phyloP scores from a whole-genome alignment of 1,140 invertebrate genomes.

The Pteromalus puparum region DNA sequence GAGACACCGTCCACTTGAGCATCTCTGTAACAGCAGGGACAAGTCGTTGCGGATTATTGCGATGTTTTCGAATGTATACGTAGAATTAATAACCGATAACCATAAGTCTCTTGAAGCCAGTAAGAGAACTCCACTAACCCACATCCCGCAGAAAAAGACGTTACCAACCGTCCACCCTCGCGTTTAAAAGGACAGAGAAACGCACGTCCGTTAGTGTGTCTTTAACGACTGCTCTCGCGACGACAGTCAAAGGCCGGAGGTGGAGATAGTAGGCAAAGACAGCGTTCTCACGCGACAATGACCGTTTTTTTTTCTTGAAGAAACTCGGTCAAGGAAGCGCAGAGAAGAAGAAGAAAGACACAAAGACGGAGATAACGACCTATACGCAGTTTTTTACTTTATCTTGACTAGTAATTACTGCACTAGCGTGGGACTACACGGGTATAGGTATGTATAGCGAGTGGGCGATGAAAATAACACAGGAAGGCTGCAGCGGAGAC shows the following conservation, averaged over 20 bases:
- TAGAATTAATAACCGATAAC: not conserved
- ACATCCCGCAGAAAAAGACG: not conserved
- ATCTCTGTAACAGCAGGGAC: constrained; percentile 61
- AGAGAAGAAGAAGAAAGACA: too few species aligned
- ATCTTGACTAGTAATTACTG: constrained; percentile 27
- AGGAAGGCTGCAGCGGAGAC: not conserved
- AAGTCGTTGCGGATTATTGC: constrained; percentile 18
- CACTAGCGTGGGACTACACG: constrained; percentile 32
- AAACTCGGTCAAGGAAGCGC: constrained; percentile 44
- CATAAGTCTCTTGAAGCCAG: too few species aligned
- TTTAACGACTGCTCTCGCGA: not conserved
- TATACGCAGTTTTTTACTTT: not conserved
- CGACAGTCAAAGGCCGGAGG: not conserved
- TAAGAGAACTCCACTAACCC: not conserved
- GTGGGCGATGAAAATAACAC: constrained; percentile 28
- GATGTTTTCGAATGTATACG: not conserved
- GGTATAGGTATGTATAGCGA: not conserved
- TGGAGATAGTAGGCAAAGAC: not conserved
- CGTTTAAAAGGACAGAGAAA: not conserved
- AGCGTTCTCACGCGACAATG: not conserved
- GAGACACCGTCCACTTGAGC: constrained; percentile 75
- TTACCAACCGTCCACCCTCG: constrained; percentile 6
- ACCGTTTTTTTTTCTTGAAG: not conserved
- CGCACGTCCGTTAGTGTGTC: not conserved
- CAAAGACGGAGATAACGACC: not conserved